A percentile compares a stretch with the other conserved stretches of the same genome.
These are phyloP conservation scores for Lampris megalopsis DNA, from an alignment of 2,113 vertebrate species.

Conservation along the genomic window DNA sequence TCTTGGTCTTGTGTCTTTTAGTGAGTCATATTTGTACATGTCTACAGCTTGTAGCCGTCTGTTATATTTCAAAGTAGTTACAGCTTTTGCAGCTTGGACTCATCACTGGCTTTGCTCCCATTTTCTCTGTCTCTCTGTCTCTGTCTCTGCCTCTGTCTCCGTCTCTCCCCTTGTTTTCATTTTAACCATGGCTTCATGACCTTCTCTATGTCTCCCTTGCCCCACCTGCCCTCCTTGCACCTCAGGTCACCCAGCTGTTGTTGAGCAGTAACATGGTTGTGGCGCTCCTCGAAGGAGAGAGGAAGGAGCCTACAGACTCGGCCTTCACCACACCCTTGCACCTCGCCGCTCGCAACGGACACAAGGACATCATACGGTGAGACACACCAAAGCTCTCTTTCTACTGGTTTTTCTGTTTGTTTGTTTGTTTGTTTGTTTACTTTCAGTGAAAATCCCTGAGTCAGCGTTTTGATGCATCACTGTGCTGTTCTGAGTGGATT, in stretches of 20 bases:
- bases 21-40: neutral
- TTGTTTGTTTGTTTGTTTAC: no score
- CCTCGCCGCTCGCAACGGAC: conserved; percentile 94
- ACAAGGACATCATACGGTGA: conserved; percentile 94
- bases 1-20: no score
- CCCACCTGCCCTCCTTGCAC: neutral
- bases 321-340: conserved; percentile 94
- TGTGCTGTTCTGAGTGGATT: no score
- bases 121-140: neutral
- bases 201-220: neutral
- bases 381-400: neutral
- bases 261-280: conserved; percentile 94
- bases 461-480: no score
- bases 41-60: no score
- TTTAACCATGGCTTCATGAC: neutral
- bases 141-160: neutral
- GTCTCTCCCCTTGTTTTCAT: neutral
- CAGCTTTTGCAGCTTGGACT: neutral
- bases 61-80: neutral
- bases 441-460: no score
- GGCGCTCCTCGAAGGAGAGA: conserved; percentile 90
- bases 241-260: conserved; percentile 92
- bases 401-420: neutral
- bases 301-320: conserved; percentile 90
- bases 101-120: neutral